Percentiles rank a stretch among this genome's conserved stretches.
Conservation (phyloP, 2,888 invertebrate genomes). For the Ctenicera cuprea region DNA sequence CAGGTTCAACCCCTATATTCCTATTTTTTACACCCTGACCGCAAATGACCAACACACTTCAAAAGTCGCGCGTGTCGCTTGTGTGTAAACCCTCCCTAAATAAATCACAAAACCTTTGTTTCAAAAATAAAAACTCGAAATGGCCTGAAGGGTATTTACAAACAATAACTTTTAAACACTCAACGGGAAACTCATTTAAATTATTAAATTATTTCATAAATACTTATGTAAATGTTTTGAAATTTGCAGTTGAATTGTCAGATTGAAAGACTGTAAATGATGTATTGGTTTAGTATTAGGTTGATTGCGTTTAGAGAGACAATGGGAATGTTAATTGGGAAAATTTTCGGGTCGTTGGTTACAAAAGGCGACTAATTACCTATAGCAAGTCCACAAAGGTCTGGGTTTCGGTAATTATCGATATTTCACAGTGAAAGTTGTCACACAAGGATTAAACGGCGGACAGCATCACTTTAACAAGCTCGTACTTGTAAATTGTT, state of each 20-base stretch:
- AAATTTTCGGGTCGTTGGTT: conserved; percentile 19
- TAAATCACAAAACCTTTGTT: conserved; percentile 50
- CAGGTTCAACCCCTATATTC: conserved; percentile 12
- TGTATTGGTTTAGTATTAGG: conserved; percentile 29
- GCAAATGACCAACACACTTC: conserved; percentile 53
- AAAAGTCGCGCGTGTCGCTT: conserved; percentile 38
- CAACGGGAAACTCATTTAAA: too few relatives aligned
- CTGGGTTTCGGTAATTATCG: conserved; percentile 26
- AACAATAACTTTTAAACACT: conserved; percentile 27
- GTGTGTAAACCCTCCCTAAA: conserved; percentile 27
- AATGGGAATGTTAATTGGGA: conserved; percentile 23
- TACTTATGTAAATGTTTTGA: too few relatives aligned
- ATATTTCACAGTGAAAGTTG: conserved; percentile 18
- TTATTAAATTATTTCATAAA: too few relatives aligned
- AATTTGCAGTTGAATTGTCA: not conserved
- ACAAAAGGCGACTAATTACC: conserved; percentile 31
- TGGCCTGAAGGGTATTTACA: conserved; percentile 32
- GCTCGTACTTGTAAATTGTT: too few relatives aligned
- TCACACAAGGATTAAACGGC: conserved; percentile 1
- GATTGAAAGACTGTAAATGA: too few relatives aligned
- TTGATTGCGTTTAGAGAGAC: conserved; percentile 25
- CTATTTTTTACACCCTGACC: conserved; percentile 44
- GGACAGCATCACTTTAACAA: too few relatives aligned
- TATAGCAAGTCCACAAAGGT: conserved; percentile 24
- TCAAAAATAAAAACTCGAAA: conserved; percentile 43